Base-by-base conservation (phyloP, 2,888 invertebrate species). In the Tenthredo livida region DNA sequence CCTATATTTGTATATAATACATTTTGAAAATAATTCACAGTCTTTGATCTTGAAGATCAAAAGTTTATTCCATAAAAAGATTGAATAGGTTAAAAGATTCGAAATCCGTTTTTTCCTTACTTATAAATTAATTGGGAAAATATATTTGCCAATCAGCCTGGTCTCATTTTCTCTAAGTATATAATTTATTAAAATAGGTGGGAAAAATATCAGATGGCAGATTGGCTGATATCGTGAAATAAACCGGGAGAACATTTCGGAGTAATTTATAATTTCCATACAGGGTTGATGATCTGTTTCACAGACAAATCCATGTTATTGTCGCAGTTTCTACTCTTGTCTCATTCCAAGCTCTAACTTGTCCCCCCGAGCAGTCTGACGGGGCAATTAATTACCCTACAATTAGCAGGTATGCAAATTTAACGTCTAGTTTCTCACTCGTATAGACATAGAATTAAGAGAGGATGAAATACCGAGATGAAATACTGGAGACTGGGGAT, bases 381-480 rank as follows among this genome's bases (percentile, higher is more conserved):
- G 84, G 9, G 78, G 78, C 84, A 84, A 84, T 84, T 84, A 84
- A 84, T 84, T 61, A 84, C 78, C 77, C 75, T 47, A 65, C 73
- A 84, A 84, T 84, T 84, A 78, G 61, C 7, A 54, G 54, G 54
- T 84, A 84, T 84, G 84, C 78, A 84, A 78, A 78, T 80, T 65
- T 84, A 77, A 78, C 78, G 84, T 84, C 84, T 84, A 61, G 84
- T 67, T 67, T 43, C 84, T 78, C 67, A 65, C 84, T 84, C 84
- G 43, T 65, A 80, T 84, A 84, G 77, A 84, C 78, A 82, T 65
- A 78, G 61, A 65, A 84, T 84, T 78, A 47, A 65, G 78, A 65
- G 25, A 75, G 75, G 54, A 50, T 80, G 80, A 25, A 40, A 80
- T 61, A 80, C 17, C 37, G 70, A 43, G 47, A 50, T 17, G 15